Percentiles rank a stretch among this genome's conserved stretches.
These are phyloP conservation scores for Drosophila formosana DNA, from an alignment of 2,888 invertebrate species.

Conservation along the genomic window DNA sequence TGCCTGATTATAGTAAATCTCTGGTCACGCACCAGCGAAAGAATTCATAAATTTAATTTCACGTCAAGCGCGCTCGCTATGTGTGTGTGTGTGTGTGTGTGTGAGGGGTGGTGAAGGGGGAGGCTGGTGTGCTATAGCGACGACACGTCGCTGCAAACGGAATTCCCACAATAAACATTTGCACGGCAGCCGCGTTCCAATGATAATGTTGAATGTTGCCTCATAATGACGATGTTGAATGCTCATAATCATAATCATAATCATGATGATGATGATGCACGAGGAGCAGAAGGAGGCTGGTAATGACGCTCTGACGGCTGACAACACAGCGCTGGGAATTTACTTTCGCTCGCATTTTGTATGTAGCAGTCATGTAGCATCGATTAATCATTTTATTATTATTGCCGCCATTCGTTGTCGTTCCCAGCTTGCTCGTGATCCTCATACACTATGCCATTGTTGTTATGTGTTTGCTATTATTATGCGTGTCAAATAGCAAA, in stretches of 20 bases:
- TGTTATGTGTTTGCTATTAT: slow-evolving; percentile 19
- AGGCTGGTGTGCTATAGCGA: neutral
- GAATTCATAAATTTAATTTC: slow-evolving; percentile 80
- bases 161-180: slow-evolving; percentile 79
- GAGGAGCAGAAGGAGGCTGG: slow-evolving; percentile 24
- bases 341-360: slow-evolving; percentile 60
- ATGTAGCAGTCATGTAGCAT: slow-evolving; percentile 77
- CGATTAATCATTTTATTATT: slow-evolving; percentile 82
- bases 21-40: slow-evolving; percentile 78
- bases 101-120: neutral
- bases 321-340: slow-evolving; percentile 78
- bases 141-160: slow-evolving; percentile 68
- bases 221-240: slow-evolving; percentile 41
- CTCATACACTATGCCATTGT: slow-evolving; percentile 37
- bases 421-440: slow-evolving; percentile 76
- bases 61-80: slow-evolving; percentile 38
- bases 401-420: slow-evolving; percentile 73
- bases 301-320: slow-evolving; percentile 68
- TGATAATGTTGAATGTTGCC: slow-evolving; percentile 59
- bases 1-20: slow-evolving; percentile 80
- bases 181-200: slow-evolving; percentile 66
- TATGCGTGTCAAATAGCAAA: slow-evolving; percentile 47
- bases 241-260: slow-evolving; percentile 33
- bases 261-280: slow-evolving; percentile 31
- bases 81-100: neutral